Evolutionary conservation across 2,888 invertebrate species (phyloP), one percentile per base, ranked within the genome.

Genomic region (Listrodromus nycthemerus): DNA sequence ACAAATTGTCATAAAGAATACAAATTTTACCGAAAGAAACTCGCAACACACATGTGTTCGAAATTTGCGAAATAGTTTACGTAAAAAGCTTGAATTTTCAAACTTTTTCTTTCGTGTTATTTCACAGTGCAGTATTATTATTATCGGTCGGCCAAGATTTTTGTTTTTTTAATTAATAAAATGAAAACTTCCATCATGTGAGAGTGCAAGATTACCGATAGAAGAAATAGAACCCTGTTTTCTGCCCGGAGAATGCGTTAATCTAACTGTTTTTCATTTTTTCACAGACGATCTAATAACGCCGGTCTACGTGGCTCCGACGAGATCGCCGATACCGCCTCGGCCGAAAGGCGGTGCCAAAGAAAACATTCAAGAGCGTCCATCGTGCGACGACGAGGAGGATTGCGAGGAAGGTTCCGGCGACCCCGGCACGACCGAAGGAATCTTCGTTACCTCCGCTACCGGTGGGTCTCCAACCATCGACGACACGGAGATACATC

Each of bases 231-330:
- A 55, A 52, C 33, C 41, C 58, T 21, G 58, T 16, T 6, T 16
- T 27, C 13, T 7, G n/a, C 16, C 50, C 1, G 2, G 16, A n/a
- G 16, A 16, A 71, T 13, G 55, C 21, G 21, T 33, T 16, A 37
- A 69, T 50, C 21, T 48, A 41, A 33, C 8, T 55, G 3, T 80
- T 70, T 19, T 8, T 30, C 7, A 27, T 76, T 45, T n/a, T n/a
- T 85, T 86, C 85, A 10, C 89, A 93, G 98, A 98, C 92, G 98
- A 98, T 92, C 95, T 99, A 78, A 98, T 98, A 87, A 98, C 98
- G 0, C 98, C 98, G 0, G 98, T 98, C 0, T 98, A 98, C 92
- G 97, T 98, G 16, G 97, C 97, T 0, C 96, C 97, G 1, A 96
- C 96, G 45, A 95, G 95, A 88, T 97, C 97, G 16, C 96, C 95